Base-by-base conservation (phyloP, 92 coral and sea anemone species). In the Porites evermanni region DNA sequence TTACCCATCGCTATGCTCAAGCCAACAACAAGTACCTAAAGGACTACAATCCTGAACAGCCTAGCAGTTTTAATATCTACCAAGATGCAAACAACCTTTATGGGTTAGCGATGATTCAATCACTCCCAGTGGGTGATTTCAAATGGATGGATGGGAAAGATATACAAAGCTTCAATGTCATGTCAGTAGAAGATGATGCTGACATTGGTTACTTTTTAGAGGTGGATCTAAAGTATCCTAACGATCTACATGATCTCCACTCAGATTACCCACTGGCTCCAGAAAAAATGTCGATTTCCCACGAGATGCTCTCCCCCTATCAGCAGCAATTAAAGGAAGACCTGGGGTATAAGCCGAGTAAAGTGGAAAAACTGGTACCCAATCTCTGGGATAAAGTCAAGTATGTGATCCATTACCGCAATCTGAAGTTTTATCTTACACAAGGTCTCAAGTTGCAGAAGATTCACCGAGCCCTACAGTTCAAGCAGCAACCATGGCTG, bases 221-320 rank as follows among this genome's bases (percentile, higher is more conserved):
- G 0, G 32, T 29, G 0, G 32, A 29, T 29, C 0, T 29, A 0
- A 0, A 29, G 0, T 29, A 29, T 0, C 32, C 32, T 0, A 29
- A 29, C 4, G 32, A 26, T 2, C 32, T 2, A 2, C 32, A 29
- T 26, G 32, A 29, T 29, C 3, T 29, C 0, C 32, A 29, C 23
- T 19, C 21, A 6, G 44, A 29, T 29, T 29, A 29, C 32, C 32
- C 32, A 29, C 32, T 29, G 4, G 32, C 32, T 2, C 32, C 32
- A 75, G 67, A n/a, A 32, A 58, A 75, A 16, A 19, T 44, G 14
- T 4, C 0, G 20, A 12, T 18, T 18, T 18, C n/a, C 4, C 13
- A 18, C 0, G 13, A 12, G 13, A 61, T 61, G 66, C 14, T 61
- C 0, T 61, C 66, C 0, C 66, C 66, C 14, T 61, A 61, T 0